Evolutionary conservation across 2,113 vertebrate species (phyloP).

Genomic region (Eubucco bourcierii): DNA sequence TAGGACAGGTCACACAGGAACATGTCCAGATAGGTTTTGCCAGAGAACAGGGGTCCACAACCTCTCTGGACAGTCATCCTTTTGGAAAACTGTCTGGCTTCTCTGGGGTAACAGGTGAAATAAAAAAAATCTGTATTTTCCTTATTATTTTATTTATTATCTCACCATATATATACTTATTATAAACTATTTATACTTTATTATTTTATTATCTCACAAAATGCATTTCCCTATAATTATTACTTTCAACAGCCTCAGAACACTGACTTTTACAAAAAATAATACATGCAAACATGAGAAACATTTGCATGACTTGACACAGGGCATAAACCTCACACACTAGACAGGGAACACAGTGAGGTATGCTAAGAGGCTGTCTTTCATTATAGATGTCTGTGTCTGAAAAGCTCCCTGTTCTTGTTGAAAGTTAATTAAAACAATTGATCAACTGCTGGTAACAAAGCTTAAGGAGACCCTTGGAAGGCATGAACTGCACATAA

Average conservation of each 20-base stretch:
- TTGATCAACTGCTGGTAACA: background rate
- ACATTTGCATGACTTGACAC: background rate
- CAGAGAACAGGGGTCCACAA: no score
- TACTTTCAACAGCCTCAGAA: background rate
- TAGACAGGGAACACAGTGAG: rapidly evolving
- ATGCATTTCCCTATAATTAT: background rate
- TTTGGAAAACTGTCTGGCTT: background rate
- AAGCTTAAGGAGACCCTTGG: background rate
- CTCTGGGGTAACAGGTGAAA: background rate
- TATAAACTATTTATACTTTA: no score
- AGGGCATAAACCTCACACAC: rapidly evolving
- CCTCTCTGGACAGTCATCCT: background rate
- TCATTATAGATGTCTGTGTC: background rate
- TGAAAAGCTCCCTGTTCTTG: background rate
- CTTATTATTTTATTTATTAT: background rate
- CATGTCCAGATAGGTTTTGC: no score
- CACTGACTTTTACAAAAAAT: background rate
- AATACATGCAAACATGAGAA: background rate
- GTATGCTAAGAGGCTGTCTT: rapidly evolving
- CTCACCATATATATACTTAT: no score
- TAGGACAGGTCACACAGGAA: no score
- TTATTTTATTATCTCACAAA: background rate
- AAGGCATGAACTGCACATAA: background rate
- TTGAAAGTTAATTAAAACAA: background rate
- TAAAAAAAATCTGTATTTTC: background rate